Conservation (phyloP, 2,113 vertebrate genomes). For the Columba janthina region DNA sequence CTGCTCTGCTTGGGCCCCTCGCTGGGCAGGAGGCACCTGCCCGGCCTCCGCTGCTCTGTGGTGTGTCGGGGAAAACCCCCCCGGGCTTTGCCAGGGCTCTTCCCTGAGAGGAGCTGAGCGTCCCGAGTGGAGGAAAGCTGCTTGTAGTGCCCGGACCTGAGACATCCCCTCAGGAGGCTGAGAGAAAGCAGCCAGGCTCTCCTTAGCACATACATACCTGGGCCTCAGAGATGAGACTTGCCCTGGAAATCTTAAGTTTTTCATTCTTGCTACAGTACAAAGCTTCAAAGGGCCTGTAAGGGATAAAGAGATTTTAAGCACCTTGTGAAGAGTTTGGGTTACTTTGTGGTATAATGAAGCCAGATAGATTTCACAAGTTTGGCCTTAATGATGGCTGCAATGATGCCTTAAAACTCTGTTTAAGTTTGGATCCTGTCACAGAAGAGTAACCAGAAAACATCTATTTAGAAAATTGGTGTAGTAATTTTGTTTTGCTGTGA, state of each 20-base stretch:
- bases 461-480: rapidly evolving
- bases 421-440: not conserved
- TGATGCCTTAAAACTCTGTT: not conserved
- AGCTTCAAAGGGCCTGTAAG: not conserved
- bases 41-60: not conserved
- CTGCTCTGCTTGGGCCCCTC: not conserved
- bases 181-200: not conserved
- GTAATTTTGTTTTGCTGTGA: not conserved
- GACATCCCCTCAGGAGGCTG: not conserved
- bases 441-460: not conserved
- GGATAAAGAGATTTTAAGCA: not conserved
- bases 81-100: rapidly evolving
- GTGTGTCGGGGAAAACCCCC: no score
- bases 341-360: not conserved
- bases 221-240: not conserved
- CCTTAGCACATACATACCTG: rapidly evolving
- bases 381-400: not conserved
- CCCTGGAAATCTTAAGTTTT: not conserved
- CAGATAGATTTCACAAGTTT: not conserved
- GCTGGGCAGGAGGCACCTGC: not conserved
- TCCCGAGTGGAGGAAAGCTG: not conserved
- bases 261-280: not conserved
- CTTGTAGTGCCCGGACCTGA: rapidly evolving
- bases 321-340: not conserved
- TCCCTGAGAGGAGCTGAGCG: rapidly evolving